Evolutionary conservation across 2,113 vertebrate species (phyloP).

Genomic region (Neotragus moschatus): DNA sequence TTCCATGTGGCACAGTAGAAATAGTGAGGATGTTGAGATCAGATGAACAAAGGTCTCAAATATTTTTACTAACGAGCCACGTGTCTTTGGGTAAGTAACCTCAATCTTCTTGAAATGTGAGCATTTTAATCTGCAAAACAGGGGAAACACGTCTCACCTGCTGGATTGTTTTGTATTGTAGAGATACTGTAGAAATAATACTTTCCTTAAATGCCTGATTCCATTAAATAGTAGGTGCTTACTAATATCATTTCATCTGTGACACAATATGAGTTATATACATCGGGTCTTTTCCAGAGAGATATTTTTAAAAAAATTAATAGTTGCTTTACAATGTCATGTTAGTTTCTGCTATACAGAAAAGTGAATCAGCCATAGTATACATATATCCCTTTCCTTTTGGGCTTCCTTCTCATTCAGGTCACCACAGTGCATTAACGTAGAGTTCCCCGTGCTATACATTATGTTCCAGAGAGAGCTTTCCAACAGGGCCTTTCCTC

Average conservation of each 20-base stretch:
- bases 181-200: background rate
- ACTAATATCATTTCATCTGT: background rate
- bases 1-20: background rate
- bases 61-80: background rate
- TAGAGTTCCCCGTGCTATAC: background rate
- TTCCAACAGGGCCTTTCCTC: background rate
- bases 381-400: background rate
- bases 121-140: constrained; percentile 1
- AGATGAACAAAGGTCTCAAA: background rate
- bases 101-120: background rate
- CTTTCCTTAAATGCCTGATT: background rate
- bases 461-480: background rate
- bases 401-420: background rate
- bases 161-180: background rate
- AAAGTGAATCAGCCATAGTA: background rate
- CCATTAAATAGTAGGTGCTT: background rate
- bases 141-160: background rate
- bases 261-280: background rate
- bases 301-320: background rate
- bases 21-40: background rate
- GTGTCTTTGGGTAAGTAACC: background rate
- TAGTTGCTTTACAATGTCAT: background rate
- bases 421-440: background rate
- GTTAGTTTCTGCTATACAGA: background rate
- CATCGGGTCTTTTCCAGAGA: background rate